These are phyloP conservation scores for Drosophila pseudoobscura DNA, from an alignment of 1,140 invertebrate genomes.

Conservation along the genomic window DNA sequence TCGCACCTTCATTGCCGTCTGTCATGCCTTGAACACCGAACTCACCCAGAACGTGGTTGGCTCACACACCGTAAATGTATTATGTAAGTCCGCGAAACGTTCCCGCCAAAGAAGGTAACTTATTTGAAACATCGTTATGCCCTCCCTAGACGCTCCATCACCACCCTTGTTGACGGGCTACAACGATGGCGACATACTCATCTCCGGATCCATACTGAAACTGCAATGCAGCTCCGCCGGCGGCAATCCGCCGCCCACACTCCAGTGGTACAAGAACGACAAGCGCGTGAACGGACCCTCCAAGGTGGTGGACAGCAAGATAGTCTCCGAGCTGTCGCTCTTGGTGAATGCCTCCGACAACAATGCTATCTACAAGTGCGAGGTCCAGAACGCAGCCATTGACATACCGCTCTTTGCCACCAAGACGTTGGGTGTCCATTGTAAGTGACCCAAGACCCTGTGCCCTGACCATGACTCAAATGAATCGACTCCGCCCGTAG, in stretches of 20 bases:
- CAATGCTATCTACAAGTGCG: conserved; percentile 94
- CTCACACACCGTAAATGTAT: conserved; percentile 94
- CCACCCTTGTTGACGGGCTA: conserved; percentile 93
- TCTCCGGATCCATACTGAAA: conserved; percentile 92
- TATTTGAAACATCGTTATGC: background rate
- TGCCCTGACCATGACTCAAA: background rate
- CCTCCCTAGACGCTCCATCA: conserved; percentile 92
- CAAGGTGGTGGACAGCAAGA: conserved; percentile 89
- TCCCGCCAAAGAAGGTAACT: background rate
- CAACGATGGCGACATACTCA: conserved; percentile 89
- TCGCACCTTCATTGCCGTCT: conserved; percentile 91
- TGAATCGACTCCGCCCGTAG: conserved; percentile 84
- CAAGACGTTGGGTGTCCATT: conserved; percentile 92
- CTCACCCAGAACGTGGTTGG: conserved; percentile 93
- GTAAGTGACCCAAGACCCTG: conserved; percentile 87
- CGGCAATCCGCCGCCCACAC: conserved; percentile 95
- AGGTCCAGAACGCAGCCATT: conserved; percentile 95
- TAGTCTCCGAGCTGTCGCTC: conserved; percentile 92
- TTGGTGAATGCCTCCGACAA: conserved; percentile 95
- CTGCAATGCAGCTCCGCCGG: conserved; percentile 95
- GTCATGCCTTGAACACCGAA: conserved; percentile 92
- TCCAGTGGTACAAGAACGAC: conserved; percentile 95
- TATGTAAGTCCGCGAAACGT: conserved; percentile 89
- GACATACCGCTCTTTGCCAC: conserved; percentile 92
- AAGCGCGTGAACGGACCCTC: conserved; percentile 88